Evolutionary conservation across 1,140 invertebrate species (phyloP).

Genomic region (Listronotus oregonensis): DNA sequence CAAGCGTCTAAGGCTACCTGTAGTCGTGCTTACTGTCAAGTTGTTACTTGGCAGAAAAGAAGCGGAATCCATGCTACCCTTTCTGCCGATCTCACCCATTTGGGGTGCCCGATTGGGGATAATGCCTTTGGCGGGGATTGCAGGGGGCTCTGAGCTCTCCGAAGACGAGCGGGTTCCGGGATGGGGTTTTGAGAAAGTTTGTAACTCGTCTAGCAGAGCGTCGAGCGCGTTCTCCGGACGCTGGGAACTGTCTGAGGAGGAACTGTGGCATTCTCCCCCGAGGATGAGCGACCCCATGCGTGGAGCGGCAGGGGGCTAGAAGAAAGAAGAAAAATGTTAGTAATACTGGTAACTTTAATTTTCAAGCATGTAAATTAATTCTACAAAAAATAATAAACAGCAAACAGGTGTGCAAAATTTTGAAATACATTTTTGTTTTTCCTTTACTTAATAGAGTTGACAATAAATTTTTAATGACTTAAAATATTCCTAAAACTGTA

Average conservation of each 20-base stretch:
- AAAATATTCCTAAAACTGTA: no score
- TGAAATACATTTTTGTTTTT: neutral
- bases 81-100: constrained; percentile 61
- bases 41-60: constrained; percentile 53
- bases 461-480: no score
- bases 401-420: neutral
- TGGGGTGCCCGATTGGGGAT: constrained; percentile 52
- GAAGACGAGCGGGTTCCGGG: constrained; percentile 46
- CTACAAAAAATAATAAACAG: neutral
- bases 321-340: constrained; percentile 32
- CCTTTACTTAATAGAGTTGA: no score
- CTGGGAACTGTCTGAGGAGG: constrained; percentile 62
- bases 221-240: constrained; percentile 92
- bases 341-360: neutral
- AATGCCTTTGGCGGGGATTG: constrained; percentile 50
- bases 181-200: constrained; percentile 78
- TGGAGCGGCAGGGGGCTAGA: constrained; percentile 64
- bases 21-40: constrained; percentile 51
- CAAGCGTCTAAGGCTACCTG: constrained; percentile 67
- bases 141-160: constrained; percentile 43
- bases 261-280: constrained; percentile 67
- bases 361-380: neutral
- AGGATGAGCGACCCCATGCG: constrained; percentile 68
- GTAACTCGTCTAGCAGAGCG: constrained; percentile 90
- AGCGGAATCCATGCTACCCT: constrained; percentile 63